Base-by-base conservation (phyloP, 2,888 invertebrate genomes). In the Torymus tubicola region DNA sequence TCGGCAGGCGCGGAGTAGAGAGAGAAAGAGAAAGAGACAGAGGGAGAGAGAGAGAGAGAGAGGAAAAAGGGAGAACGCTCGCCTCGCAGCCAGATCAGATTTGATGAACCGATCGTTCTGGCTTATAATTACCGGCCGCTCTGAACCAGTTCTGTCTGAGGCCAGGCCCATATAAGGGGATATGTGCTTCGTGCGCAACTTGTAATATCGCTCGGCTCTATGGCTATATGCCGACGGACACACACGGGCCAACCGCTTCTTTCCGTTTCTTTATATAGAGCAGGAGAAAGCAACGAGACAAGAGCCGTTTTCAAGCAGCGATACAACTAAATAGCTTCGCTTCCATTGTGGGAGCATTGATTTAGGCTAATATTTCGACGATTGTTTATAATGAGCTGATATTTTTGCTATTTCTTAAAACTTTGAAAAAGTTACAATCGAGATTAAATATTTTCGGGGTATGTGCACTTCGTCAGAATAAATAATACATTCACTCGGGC, bases 51-150 rank as follows among this genome's bases (percentile, higher is more conserved):
- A 69, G n/a, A 60, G 57, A 69, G 31, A 68, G 24, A n/a, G 50
- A 76, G 50, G 74, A 21, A 55, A 61, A 31, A 63, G 50, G 60
- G 65, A 42, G 76, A 79, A 74, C 75, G 78, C 78, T 64, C 80
- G 72, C 5, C 42, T 5, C 42, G 42, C 42, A 8, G 42, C 42
- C 55, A 68, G 74, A 70, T 81, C 67, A 58, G 67, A 86, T 88
- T 87, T 88, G 88, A 89, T 88, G 88, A 88, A 88, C 87, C 86
- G 89, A 88, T 88, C 88, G 88, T 87, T 87, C 85, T 85, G 85
- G 87, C 85, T 88, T 88, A 88, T 90, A 90, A 90, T 90, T 90
- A 89, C 86, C 85, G 82, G 83, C 76, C 82, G 81, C 83, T 42
- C 42, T 83, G 84, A 87, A 86, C 86, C 87, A 86, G 86, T 86